Evolutionary conservation across 2,113 vertebrate species (phyloP).

Genomic region (Vimba vimba): DNA sequence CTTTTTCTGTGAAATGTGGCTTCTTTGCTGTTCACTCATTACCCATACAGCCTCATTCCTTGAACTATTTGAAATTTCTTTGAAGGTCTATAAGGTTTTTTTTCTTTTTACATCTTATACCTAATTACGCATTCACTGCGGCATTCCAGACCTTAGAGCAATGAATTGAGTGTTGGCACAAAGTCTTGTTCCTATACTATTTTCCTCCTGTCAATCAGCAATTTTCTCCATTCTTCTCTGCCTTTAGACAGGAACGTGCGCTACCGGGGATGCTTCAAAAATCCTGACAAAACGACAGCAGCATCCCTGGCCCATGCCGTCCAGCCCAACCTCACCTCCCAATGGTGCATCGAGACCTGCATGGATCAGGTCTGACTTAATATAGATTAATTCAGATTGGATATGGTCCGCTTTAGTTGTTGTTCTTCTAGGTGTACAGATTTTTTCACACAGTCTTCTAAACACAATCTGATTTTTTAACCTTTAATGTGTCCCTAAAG

Average conservation of each 20-base stretch:
- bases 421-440: constrained; percentile 9
- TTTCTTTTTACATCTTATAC: not conserved
- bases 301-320: constrained; percentile 74
- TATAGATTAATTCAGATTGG: constrained; percentile 46
- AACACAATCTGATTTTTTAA: constrained; percentile 54
- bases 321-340: constrained; percentile 80
- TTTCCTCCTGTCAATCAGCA: not conserved
- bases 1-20: constrained; percentile 9
- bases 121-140: constrained; percentile 5
- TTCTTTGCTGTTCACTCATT: not conserved
- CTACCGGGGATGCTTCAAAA: constrained; percentile 83
- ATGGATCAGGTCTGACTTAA: constrained; percentile 80
- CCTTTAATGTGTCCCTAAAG: constrained; percentile 50
- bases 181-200: not conserved
- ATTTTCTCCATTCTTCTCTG: not conserved
- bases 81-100: not conserved
- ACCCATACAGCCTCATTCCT: not conserved
- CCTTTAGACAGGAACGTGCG: constrained; percentile 79
- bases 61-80: constrained; percentile 11
- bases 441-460: constrained; percentile 22
- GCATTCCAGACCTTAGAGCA: not conserved
- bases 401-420: not conserved
- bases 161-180: not conserved
- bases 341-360: constrained; percentile 83
- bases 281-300: constrained; percentile 78